Conservation (phyloP, 2,113 vertebrate genomes). For the Myotis brandtii region DNA sequence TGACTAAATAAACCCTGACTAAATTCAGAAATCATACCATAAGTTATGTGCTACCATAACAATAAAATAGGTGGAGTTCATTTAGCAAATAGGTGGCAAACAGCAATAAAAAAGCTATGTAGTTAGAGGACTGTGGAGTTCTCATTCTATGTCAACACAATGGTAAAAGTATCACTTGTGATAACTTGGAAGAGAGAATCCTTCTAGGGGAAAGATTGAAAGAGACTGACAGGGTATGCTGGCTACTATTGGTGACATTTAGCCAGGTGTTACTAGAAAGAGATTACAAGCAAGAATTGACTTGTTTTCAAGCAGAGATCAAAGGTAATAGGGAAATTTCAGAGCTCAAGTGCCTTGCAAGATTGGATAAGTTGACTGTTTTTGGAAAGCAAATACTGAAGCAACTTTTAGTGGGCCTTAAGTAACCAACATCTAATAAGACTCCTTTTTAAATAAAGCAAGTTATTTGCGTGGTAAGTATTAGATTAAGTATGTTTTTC, state of each 20-base stretch:
- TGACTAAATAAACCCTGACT: not conserved
- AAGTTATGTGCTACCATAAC: not conserved
- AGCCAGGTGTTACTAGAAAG: not conserved
- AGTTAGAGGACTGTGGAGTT: not conserved
- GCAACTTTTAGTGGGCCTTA: not conserved
- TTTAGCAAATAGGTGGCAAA: not conserved
- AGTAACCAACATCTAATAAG: not conserved
- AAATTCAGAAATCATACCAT: not conserved
- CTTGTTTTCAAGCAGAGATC: constrained; percentile 36
- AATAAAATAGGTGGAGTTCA: not conserved
- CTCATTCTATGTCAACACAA: not conserved
- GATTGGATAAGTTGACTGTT: constrained; percentile 9
- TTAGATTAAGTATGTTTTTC: not conserved
- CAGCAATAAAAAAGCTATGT: not conserved
- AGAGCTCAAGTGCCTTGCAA: not conserved
- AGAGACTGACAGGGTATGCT: not conserved
- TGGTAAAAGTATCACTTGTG: not conserved
- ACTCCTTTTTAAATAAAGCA: not conserved
- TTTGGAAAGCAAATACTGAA: constrained; percentile 10
- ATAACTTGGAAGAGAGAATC: not conserved
- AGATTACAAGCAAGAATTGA: constrained; percentile 42
- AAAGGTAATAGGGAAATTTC: constrained; percentile 38
- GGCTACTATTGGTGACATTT: constrained; percentile 26
- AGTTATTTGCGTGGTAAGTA: not conserved
- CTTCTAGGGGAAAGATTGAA: not conserved